A percentile compares a stretch with the other conserved stretches of the same genome.
phyloP scores from a whole-genome alignment of 2,797 vertebrate species.

The Sebastes vulpes region DNA sequence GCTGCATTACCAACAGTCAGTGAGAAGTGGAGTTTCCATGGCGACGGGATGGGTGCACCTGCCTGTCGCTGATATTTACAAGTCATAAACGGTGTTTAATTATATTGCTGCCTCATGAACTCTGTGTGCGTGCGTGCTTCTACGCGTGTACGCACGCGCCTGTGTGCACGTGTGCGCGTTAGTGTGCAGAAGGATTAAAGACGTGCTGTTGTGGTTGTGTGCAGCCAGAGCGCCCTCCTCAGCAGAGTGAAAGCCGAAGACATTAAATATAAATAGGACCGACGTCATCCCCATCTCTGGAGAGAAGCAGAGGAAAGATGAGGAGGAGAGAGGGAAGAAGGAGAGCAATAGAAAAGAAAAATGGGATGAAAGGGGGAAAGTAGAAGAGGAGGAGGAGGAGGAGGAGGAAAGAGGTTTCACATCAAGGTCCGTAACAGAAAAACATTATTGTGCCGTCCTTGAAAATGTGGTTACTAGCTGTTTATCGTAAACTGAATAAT shows the following conservation, averaged over 20 bases:
- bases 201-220: neutral
- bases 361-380: neutral
- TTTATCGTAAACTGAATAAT: neutral
- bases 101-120: constrained; percentile 1
- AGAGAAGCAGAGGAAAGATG: constrained; percentile 28
- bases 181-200: constrained; percentile 3
- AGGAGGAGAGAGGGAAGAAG: constrained; percentile 1
- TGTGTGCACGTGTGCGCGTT: neutral
- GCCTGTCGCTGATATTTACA: constrained; percentile 46
- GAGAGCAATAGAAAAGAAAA: neutral
- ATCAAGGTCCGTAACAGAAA: neutral
- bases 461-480: neutral
- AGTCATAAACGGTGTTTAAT: constrained; percentile 61
- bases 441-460: neutral
- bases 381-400: neutral
- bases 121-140: neutral
- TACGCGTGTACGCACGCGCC: neutral
- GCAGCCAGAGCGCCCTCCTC: constrained; percentile 28
- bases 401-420: neutral
- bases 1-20: constrained; percentile 23
- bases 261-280: constrained; percentile 77
- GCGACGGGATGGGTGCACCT: constrained; percentile 57
- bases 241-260: constrained; percentile 46
- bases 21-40: constrained; percentile 68
- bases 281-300: constrained; percentile 63